These are phyloP conservation scores for Macropodus opercularis DNA, from an alignment of 2,797 vertebrate genomes.

Conservation along the genomic window DNA sequence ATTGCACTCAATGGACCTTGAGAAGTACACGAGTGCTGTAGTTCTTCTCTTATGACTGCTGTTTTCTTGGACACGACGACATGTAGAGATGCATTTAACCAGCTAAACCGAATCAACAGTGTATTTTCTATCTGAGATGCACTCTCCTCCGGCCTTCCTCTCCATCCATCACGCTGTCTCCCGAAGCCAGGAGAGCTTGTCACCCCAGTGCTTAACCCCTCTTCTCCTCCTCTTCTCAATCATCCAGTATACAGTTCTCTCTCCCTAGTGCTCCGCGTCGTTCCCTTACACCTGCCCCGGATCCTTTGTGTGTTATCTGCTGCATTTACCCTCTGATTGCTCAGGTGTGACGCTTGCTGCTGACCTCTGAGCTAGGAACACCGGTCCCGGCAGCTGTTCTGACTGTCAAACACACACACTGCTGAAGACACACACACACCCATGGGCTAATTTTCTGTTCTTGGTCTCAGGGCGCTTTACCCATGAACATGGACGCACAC, in stretches of 20 bases:
- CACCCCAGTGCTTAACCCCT: conserved; percentile 75
- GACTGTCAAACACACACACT: conserved; percentile 9
- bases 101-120: not conserved
- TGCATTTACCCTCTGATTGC: conserved; percentile 28
- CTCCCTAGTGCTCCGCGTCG: conserved; percentile 14
- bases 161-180: conserved; percentile 76
- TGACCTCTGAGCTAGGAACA: conserved; percentile 44
- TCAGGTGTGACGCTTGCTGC: conserved; percentile 32
- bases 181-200: conserved; percentile 68
- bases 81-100: not conserved
- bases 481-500: conserved; percentile 24
- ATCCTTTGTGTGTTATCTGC: conserved; percentile 14
- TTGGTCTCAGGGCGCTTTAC: conserved; percentile 4
- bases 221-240: conserved; percentile 56
- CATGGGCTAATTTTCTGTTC: conserved; percentile 20
- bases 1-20: conserved; percentile 78
- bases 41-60: conserved; percentile 17
- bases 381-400: conserved; percentile 24
- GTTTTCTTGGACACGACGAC: conserved; percentile 13
- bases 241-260: conserved; percentile 34
- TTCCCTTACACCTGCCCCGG: conserved; percentile 37
- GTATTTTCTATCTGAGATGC: too few species aligned
- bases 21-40: conserved; percentile 48
- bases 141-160: conserved; percentile 40
- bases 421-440: conserved; percentile 13